Evolutionary conservation across 2,888 invertebrate species (phyloP), one percentile per base, ranked within the genome.

Genomic region (Plemyria rubiginata): DNA sequence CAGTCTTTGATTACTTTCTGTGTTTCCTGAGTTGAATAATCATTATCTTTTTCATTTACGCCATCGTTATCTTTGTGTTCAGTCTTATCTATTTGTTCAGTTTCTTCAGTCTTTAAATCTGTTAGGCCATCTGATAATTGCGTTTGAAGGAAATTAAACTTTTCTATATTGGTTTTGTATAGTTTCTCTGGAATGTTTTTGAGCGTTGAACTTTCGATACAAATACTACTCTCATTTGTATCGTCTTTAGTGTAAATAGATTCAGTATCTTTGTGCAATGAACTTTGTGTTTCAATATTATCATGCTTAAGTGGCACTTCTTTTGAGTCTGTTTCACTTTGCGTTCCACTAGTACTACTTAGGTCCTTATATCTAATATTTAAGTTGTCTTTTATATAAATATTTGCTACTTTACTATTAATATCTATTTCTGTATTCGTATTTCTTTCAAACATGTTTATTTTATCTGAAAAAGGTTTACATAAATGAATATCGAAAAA

Each of bases 81-180:
- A 62, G 67, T 70, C 69, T 77, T 65, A 59, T 70, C 69, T 68
- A 75, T 54, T 66, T 74, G 69, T 62, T 67, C 67, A 71, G 71
- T 75, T 70, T 79, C 76, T 71, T 71, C 63, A 63, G 65, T 67
- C 66, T 72, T 73, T 69, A 72, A 60, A 56, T 82, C 74, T 69
- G 73, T 62, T 62, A 73, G 70, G 69, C 84, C 80, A 66, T 74
- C 81, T 62, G 80, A 74, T 60, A 91, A 75, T 77, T 88, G 90
- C 62, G 91, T 90, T 87, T 90, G 90, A 76, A 92, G 79, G 76
- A 90, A 91, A 82, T 83, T 87, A 54, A 86, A 86, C 76, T 91
- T 89, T 51, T 88, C 84, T 68, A 84, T 75, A 75, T 85, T 87
- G 72, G 82, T 92, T 79, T 86, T 91, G 74, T 92, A 92, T 11